These are phyloP conservation scores for Trissolcus brochymenae DNA, from an alignment of 2,888 invertebrate genomes.

Conservation along the genomic window DNA sequence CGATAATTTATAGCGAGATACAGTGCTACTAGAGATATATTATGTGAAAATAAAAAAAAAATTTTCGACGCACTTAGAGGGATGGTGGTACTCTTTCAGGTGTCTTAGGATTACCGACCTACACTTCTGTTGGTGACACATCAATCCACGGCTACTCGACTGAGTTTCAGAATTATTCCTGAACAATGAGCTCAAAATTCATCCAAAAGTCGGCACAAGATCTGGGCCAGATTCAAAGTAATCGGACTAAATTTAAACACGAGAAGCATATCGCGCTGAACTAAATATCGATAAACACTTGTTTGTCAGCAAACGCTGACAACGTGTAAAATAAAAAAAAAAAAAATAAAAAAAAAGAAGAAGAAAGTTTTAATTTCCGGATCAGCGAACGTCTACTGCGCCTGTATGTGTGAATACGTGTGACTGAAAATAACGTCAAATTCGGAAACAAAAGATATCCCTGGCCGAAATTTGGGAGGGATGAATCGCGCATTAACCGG, in stretches of 20 bases:
- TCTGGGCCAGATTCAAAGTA: constrained; percentile 55
- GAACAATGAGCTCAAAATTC: constrained; percentile 67
- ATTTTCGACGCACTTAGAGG: constrained; percentile 65
- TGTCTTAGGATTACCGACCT: constrained; percentile 71
- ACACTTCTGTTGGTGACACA: constrained; percentile 68
- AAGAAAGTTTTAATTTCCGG: constrained; percentile 54
- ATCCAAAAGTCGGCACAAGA: constrained; percentile 49
- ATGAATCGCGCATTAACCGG: background rate
- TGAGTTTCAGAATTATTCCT: constrained; percentile 73
- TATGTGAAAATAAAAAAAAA: constrained; percentile 9
- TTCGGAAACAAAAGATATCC: constrained; percentile 16
- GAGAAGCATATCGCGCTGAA: constrained; percentile 41
- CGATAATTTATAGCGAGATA: constrained; percentile 8
- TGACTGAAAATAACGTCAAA: constrained; percentile 19
- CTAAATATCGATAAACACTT: constrained; percentile 47
- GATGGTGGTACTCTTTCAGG: constrained; percentile 72
- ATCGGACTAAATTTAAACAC: constrained; percentile 44
- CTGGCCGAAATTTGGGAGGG: background rate
- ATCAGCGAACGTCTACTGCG: constrained; percentile 21
- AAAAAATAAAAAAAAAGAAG: too few relatives aligned
- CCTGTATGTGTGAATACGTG: constrained; percentile 31
- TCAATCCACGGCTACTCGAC: constrained; percentile 70
- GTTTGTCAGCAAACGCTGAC: constrained; percentile 39
- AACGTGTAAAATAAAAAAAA: constrained; percentile 21
- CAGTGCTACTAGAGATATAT: constrained; percentile 23